Evolutionary conservation across 1,140 invertebrate genomes (phyloP).

Genomic region (Hycleus phaleratus): DNA sequence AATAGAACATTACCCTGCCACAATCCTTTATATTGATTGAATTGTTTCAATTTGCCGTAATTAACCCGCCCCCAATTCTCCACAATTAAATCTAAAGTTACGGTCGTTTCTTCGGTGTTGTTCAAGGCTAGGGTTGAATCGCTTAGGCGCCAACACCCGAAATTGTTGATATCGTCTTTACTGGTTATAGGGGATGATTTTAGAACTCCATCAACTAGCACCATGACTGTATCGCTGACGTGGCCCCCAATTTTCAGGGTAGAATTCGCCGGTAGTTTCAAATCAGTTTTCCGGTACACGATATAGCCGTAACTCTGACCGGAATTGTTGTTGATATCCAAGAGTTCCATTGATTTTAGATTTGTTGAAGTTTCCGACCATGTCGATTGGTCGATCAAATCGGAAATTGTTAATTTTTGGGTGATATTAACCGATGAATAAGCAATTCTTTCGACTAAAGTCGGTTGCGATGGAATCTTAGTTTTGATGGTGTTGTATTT

Average conservation of each 20-base stretch:
- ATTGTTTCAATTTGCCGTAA: constrained; percentile 42
- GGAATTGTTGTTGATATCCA: constrained; percentile 44
- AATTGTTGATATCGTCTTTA: constrained; percentile 31
- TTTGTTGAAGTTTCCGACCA: constrained; percentile 23
- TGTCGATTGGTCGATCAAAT: constrained; percentile 22
- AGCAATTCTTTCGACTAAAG: constrained; percentile 25
- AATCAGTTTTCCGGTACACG: constrained; percentile 39
- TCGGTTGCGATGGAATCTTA: constrained; percentile 33
- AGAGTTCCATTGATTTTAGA: constrained; percentile 47
- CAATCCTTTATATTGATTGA: constrained; percentile 46
- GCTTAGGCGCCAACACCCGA: constrained; percentile 42
- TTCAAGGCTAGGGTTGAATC: constrained; percentile 24
- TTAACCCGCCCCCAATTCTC: constrained; percentile 53
- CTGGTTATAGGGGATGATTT: constrained; percentile 32
- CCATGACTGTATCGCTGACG: constrained; percentile 46
- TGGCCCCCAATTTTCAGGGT: constrained; percentile 38
- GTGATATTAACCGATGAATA: constrained; percentile 29
- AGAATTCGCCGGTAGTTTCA: constrained; percentile 13
- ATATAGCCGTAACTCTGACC: constrained; percentile 53
- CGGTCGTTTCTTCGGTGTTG: constrained; percentile 11
- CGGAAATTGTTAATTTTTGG: constrained; percentile 16
- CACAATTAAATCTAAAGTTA: constrained; percentile 46
- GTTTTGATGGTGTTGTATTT: constrained; percentile 39
- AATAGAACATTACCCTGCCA: constrained; percentile 40
- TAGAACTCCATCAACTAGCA: constrained; percentile 38